Evolutionary conservation across 2,113 vertebrate species (phyloP).

Genomic region (Thinocorus orbignyianus): DNA sequence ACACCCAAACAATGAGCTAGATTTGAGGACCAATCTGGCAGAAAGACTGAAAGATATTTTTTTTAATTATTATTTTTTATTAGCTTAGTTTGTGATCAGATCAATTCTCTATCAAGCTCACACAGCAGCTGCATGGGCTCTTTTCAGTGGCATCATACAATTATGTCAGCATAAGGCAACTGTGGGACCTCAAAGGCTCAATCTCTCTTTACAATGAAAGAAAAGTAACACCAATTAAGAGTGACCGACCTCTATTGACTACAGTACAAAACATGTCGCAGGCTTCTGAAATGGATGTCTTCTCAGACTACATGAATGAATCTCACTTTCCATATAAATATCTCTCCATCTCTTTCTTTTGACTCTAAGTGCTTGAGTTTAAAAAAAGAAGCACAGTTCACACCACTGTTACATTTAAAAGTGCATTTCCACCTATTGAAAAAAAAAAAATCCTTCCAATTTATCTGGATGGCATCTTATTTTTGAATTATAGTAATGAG

Average conservation of each 20-base stretch:
- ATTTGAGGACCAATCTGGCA: background rate
- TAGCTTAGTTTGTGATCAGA: background rate
- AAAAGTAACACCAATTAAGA: background rate
- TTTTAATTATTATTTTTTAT: background rate
- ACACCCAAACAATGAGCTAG: background rate
- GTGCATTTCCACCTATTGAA: background rate
- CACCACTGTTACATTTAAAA: background rate
- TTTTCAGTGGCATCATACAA: background rate
- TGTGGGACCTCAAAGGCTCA: background rate
- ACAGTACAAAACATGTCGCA: accelerated
- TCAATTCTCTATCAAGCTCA: background rate
- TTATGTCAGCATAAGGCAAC: background rate
- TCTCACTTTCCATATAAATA: background rate
- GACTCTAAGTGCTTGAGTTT: background rate
- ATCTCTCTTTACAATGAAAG: background rate
- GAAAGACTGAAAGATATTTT: background rate
- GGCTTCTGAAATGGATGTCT: background rate
- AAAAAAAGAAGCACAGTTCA: background rate
- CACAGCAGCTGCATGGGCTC: background rate
- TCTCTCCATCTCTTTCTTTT: background rate
- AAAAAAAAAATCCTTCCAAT: background rate
- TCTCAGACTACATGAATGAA: background rate
- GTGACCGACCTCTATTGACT: accelerated
- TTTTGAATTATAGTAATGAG: background rate
- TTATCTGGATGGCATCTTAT: background rate